These are phyloP conservation scores for Podarcis cretensis DNA, from an alignment of 2,113 vertebrate species.

Conservation along the genomic window DNA sequence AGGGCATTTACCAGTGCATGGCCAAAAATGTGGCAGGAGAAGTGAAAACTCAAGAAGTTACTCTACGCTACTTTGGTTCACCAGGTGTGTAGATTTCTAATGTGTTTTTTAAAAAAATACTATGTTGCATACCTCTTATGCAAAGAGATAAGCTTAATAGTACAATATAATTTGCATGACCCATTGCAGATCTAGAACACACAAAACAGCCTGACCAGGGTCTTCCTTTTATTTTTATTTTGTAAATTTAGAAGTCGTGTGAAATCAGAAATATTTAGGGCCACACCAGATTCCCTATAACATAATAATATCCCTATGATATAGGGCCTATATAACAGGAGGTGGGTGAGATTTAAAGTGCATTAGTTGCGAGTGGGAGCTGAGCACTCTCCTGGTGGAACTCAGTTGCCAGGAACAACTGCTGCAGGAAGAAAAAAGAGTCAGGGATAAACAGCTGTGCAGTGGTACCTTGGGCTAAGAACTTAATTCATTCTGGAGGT, in stretches of 20 bases:
- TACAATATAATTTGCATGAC: not conserved
- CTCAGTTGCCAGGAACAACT: no score
- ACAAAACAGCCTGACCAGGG: not conserved
- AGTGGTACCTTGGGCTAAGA: no score
- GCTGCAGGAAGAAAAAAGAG: no score
- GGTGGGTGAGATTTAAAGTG: not conserved
- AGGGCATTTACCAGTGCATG: conserved; percentile 98
- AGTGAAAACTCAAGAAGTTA: conserved; percentile 95
- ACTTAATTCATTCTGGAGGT: no score
- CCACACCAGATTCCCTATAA: not conserved
- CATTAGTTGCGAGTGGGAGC: no score
- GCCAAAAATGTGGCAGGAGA: conserved; percentile 96
- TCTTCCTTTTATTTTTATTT: not conserved
- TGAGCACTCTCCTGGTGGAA: no score
- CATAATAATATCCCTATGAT: not conserved
- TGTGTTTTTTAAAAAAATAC: not conserved
- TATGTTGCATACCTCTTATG: not conserved
- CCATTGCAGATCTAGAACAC: not conserved
- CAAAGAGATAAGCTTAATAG: not conserved
- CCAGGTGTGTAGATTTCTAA: conserved; percentile 80
- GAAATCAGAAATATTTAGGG: not conserved
- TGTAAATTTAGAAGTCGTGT: not conserved
- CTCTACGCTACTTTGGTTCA: conserved; percentile 92
- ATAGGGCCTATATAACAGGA: not conserved
- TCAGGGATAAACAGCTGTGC: no score